Evolutionary conservation across 2,113 vertebrate species (phyloP), one percentile per base, ranked within the genome.

Genomic region (Archocentrus centrarchus): DNA sequence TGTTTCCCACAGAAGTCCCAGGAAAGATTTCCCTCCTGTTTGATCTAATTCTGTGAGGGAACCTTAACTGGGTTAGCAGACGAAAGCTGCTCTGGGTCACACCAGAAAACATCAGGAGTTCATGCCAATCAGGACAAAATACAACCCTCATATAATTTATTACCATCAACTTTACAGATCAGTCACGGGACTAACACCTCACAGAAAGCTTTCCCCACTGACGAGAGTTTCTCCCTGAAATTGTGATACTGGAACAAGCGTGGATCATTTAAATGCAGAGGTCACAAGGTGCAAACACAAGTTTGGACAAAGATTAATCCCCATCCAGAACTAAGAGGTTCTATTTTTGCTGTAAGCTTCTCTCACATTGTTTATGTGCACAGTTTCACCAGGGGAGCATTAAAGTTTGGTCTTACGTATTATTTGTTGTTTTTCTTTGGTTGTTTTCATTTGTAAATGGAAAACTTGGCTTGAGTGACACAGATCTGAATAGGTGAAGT

Each of bases 401-500:
- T 70, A 41, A 87, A 81, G 55, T 78, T 82, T 79, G 5, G 61
- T 59, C 39, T 77, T 32, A 27, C 79, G 55, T 75, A 66, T 83
- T 77, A 86, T 88, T 81, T 86, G 53, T 84, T 66, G 27, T 79
- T 79, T 85, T 63, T 11, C 66, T 70, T 80, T 76, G 53, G 35
- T 22, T 58, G 35, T 81, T 83, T 81, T 76, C 58, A 86, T 83
- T 63, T 44, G n/a, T 55, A 77, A 81, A 76, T 53, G 61, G 24
- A 41, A 37, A 59, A 3, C 64, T 20, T 17, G 62, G 18, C 32
- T 66, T 61, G 53, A 83, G 55, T 60, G 60, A 82, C 60, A 70
- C 18, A 59, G 44, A 68, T 6, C 70, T 59, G 59, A 6, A 44
- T 50, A 73, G 60, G 86, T 84, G 70, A 76, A 59, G 53, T 22